A percentile compares a stretch with the other conserved stretches of the same genome.
Conservation (phyloP, 2,888 invertebrate genomes). For the Torymus aiolomorphi region DNA sequence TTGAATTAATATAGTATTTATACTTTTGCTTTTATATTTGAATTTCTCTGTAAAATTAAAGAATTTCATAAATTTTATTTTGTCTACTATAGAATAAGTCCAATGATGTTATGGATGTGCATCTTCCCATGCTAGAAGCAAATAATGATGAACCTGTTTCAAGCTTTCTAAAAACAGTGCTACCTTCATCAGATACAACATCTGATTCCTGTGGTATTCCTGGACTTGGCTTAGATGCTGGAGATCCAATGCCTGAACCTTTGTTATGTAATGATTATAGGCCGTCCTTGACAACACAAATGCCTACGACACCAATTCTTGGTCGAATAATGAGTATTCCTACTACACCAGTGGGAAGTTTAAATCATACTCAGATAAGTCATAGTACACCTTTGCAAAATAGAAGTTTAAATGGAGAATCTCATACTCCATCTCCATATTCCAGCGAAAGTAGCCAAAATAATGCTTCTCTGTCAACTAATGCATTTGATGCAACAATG, state of each 20-base stretch:
- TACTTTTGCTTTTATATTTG: too few species aligned
- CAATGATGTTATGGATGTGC: conserved; percentile 79
- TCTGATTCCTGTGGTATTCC: conserved; percentile 69
- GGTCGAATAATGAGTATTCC: conserved; percentile 64
- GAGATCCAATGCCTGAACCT: conserved; percentile 63
- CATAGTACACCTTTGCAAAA: conserved; percentile 71
- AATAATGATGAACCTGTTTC: conserved; percentile 71
- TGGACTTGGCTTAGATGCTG: conserved; percentile 70
- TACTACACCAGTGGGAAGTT: conserved; percentile 59
- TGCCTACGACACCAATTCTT: conserved; percentile 65
- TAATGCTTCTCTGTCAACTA: conserved; percentile 63
- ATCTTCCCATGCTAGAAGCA: conserved; percentile 73
- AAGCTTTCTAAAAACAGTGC: conserved; percentile 79
- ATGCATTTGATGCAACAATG: conserved; percentile 64
- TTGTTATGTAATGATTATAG: conserved; percentile 69
- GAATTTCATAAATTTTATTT: conserved; percentile 25
- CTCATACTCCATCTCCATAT: conserved; percentile 72
- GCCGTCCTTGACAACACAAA: conserved; percentile 76
- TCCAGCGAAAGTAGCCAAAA: conserved; percentile 73
- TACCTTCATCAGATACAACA: conserved; percentile 74
- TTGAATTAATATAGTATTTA: too few species aligned
- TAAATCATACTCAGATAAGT: conserved; percentile 67
- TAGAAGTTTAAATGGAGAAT: conserved; percentile 68
- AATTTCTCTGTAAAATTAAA: neutral
- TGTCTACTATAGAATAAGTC: conserved; percentile 74